These are phyloP conservation scores for Phaethornis superciliosus DNA, from an alignment of 2,113 vertebrate species.

Conservation along the genomic window DNA sequence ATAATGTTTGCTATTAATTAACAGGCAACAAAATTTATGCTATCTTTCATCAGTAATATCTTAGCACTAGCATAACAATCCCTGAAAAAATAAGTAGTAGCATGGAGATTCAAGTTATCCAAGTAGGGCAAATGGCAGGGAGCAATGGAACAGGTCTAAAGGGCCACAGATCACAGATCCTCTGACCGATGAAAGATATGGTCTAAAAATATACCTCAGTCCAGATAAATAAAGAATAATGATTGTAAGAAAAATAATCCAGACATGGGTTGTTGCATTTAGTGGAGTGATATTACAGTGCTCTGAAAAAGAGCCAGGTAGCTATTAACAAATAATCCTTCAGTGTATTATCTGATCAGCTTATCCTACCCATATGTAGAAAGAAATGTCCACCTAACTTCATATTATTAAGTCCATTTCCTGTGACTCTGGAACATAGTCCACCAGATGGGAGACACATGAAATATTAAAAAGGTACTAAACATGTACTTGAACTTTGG, in stretches of 20 bases:
- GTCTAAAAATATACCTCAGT: conserved; percentile 19
- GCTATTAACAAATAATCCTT: not conserved
- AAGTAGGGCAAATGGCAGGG: conserved; percentile 17
- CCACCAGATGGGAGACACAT: conserved; percentile 21
- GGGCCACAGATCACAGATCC: not conserved
- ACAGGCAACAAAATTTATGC: conserved; percentile 6
- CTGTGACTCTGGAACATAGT: not conserved
- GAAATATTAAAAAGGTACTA: conserved; percentile 36
- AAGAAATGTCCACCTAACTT: conserved; percentile 5
- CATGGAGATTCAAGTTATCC: not conserved
- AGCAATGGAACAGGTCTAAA: conserved; percentile 7
- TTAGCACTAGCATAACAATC: not conserved
- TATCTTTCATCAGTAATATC: conserved; percentile 1
- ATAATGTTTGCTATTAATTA: conserved; percentile 38
- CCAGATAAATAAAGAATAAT: conserved; percentile 34
- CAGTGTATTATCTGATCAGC: not conserved
- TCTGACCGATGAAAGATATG: not conserved
- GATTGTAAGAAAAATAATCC: conserved; percentile 14
- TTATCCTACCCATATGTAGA: not conserved
- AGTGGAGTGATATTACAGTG: not conserved
- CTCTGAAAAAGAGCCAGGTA: not conserved
- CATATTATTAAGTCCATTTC: conserved; percentile 13
- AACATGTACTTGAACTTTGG: not conserved
- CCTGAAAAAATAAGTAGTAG: not conserved
- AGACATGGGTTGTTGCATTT: not conserved